Evolutionary conservation across 1,140 invertebrate genomes (phyloP), one percentile per base, ranked within the genome.

Genomic region (Hyles vespertilio): DNA sequence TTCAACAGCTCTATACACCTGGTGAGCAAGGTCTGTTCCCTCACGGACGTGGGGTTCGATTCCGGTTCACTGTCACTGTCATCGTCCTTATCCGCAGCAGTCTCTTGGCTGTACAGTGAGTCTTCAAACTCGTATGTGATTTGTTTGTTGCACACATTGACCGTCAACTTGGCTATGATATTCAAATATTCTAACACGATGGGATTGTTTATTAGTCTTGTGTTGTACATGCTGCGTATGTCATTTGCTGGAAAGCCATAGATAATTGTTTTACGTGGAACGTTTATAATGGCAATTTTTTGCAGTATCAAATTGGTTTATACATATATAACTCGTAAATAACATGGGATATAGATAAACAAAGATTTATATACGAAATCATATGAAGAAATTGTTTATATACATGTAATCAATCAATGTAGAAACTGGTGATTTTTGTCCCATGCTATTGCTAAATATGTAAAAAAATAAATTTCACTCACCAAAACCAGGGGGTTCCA

Each of bases 401-500:
- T 22, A 22, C 22, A 22, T 22, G 22, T 22, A 22, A 22, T 22
- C 22, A 22, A 22, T 22, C 22, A 22, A n/a, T n/a, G n/a, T n/a
- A n/a, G n/a, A n/a, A n/a, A n/a, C n/a, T n/a, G n/a, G n/a, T n/a
- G n/a, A n/a, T n/a, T n/a, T n/a, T n/a, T n/a, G n/a, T n/a, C n/a
- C n/a, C n/a, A n/a, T n/a, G n/a, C n/a, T n/a, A n/a, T n/a, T n/a
- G n/a, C n/a, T n/a, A n/a, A n/a, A n/a, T n/a, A n/a, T n/a, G n/a
- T n/a, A n/a, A n/a, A n/a, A n/a, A n/a, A n/a, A n/a, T 5, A 1
- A 22, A 54, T 22, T 9, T 22, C 8, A 34, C 90, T 91, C 79
- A 93, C 93, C 90, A 77, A 93, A 92, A 69, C 91, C 89, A 46
- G 81, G 72, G 3, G 93, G 93, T 83, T 95, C 94, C 32, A 96